These are phyloP conservation scores for Phortica okadai DNA, from an alignment of 2,888 invertebrate genomes.

Conservation along the genomic window DNA sequence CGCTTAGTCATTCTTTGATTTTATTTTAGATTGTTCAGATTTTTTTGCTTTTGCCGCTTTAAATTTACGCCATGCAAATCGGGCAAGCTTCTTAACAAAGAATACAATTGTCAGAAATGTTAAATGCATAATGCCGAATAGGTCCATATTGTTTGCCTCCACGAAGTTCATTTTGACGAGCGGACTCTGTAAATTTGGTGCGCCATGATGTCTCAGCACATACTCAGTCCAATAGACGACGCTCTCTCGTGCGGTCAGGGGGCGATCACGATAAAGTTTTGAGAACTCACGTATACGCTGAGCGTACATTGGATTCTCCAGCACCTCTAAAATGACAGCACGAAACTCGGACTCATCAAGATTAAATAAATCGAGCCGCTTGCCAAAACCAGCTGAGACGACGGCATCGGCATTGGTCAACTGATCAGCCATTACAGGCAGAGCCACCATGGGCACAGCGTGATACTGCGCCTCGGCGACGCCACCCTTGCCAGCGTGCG, in stretches of 20 bases:
- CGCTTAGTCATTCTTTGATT: not conserved
- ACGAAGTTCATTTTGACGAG: conserved; percentile 76
- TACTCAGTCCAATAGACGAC: conserved; percentile 79
- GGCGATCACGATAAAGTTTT: conserved; percentile 77
- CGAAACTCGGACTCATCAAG: conserved; percentile 46
- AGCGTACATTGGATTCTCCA: conserved; percentile 55
- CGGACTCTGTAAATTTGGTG: conserved; percentile 77
- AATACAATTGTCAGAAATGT: conserved; percentile 29
- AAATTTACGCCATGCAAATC: not conserved
- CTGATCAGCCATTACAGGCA: conserved; percentile 65
- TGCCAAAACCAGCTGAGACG: conserved; percentile 53
- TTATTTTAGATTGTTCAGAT: not conserved
- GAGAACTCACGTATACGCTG: conserved; percentile 74
- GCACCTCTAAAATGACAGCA: conserved; percentile 49
- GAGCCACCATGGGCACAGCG: conserved; percentile 77
- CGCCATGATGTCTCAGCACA: conserved; percentile 78
- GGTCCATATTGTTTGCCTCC: conserved; percentile 77
- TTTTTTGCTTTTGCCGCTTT: not conserved
- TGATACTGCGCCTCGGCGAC: conserved; percentile 80
- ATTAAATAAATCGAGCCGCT: conserved; percentile 45
- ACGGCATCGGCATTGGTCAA: conserved; percentile 54
- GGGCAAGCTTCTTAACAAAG: not conserved
- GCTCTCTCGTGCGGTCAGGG: conserved; percentile 77
- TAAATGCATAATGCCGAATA: conserved; percentile 56
- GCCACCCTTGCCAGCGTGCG: conserved; percentile 82